These are phyloP conservation scores for Branchellion lobata DNA, from an alignment of 2,888 invertebrate species.

Conservation along the genomic window DNA sequence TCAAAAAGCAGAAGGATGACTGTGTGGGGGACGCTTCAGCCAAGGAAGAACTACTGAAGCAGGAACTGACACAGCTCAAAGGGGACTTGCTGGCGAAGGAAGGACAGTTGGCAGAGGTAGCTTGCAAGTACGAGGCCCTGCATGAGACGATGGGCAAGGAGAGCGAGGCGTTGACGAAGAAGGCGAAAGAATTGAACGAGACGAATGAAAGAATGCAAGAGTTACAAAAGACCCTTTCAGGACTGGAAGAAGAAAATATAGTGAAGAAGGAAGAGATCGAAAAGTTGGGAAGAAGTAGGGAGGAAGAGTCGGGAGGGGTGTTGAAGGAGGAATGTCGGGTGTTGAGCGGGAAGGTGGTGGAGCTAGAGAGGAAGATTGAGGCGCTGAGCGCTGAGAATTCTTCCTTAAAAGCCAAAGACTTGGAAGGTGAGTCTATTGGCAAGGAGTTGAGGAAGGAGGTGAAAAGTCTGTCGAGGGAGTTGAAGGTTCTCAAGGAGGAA, in stretches of 20 bases:
- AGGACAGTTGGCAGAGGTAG: background rate
- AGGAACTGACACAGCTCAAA: background rate
- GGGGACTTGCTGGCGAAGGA: background rate
- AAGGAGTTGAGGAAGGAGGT: slow-evolving; percentile 23
- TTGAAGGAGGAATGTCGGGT: background rate
- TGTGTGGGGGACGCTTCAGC: background rate
- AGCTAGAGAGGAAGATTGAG: background rate
- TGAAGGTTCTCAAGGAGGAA: slow-evolving; percentile 19
- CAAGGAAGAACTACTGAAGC: background rate
- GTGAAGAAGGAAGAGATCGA: background rate
- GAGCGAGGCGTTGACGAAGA: background rate
- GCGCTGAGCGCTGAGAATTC: too few species aligned
- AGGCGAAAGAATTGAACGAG: background rate
- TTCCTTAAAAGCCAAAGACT: too few species aligned
- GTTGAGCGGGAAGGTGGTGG: background rate
- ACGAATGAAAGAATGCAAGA: background rate
- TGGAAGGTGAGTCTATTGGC: background rate
- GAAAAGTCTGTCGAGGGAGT: slow-evolving; percentile 19
- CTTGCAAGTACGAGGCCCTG: background rate
- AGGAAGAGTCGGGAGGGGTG: background rate
- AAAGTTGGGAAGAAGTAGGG: background rate
- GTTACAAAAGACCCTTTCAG: too few species aligned
- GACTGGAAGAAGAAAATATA: background rate
- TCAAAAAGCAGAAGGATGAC: slow-evolving; percentile 29
- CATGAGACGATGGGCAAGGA: background rate